phyloP scores from a whole-genome alignment of 1,140 invertebrate species.

The Leptinotarsa undecemlineata region DNA sequence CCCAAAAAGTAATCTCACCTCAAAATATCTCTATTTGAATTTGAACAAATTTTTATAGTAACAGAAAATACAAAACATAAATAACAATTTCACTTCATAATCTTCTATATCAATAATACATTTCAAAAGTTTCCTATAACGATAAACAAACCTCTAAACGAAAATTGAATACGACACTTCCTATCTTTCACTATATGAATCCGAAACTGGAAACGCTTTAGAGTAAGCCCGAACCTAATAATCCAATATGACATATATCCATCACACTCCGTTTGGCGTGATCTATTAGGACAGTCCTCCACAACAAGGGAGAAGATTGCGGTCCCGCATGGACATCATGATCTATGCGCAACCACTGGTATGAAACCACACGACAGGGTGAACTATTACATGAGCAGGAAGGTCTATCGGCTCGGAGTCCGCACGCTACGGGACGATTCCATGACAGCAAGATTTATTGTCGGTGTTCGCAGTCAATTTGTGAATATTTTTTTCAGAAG shows the following conservation, averaged over 20 bases:
- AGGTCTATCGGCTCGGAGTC: constrained; percentile 3
- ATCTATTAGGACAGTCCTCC: neutral
- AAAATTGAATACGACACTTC: neutral
- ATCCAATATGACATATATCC: constrained; percentile 19
- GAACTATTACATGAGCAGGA: constrained; percentile 32
- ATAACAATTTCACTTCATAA: too few relatives aligned
- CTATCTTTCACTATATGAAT: neutral
- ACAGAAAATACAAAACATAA: too few relatives aligned
- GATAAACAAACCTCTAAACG: too few relatives aligned
- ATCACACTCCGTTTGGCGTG: neutral
- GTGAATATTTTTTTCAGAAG: too few relatives aligned
- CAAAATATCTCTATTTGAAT: too few relatives aligned
- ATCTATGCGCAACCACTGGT: constrained; percentile 37
- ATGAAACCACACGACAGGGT: constrained; percentile 37
- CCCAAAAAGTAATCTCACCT: too few relatives aligned
- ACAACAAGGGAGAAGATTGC: constrained; percentile 18
- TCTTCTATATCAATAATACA: too few relatives aligned
- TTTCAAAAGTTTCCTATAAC: too few relatives aligned
- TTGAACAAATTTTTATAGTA: too few relatives aligned
- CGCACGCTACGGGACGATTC: neutral
- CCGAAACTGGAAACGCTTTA: neutral
- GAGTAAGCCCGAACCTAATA: neutral
- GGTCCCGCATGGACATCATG: constrained; percentile 30
- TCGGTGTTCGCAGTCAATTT: neutral
- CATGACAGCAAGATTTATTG: neutral